Evolutionary conservation across 2,888 invertebrate species (phyloP), one percentile per base, ranked within the genome.

Genomic region (Cremastobaeus sp.): DNA sequence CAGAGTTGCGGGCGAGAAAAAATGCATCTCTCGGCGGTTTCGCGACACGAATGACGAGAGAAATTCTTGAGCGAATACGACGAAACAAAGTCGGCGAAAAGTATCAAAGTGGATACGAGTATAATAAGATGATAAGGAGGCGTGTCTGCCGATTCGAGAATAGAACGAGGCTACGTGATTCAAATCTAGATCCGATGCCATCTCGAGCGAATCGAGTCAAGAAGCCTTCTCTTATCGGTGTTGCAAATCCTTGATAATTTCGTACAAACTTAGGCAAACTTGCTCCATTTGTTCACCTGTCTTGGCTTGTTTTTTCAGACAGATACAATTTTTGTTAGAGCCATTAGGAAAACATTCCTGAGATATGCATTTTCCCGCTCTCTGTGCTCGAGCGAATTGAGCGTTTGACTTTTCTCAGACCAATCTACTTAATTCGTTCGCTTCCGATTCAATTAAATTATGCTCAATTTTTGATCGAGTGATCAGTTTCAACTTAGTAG

Each of bases 111-210:
- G 55, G 48, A 35, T 59, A 50, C 54, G 43, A 43, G 65, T 28
- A 57, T 62, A 76, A 71, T 41, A 57, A 68, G 64, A 68, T 52
- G 62, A 74, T 64, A 60, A 72, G 54, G 48, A 70, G 70, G 66
- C 60, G 57, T 70, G 74, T 74, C 65, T 72, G 65, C 64, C 66
- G 66, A 74, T 62, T 75, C 45, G 45, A 55, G 65, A 50, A 66
- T 75, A 70, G 62, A 75, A 70, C 66, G 76, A 70, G 77, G 77
- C 79, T 85, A 86, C 85, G 86, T 85, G 85, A 86, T 85, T 84
- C 82, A 86, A 86, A 86, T 86, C 85, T 84, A 84, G 85, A 86
- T 84, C 78, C 76, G 84, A 84, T 82, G 80, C 66, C 77, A 84
- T 83, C 81, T 78, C 70, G 47, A 45, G 35, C 48, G 69, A 66